Evolutionary conservation across 2,113 vertebrate species (phyloP), one percentile per base, ranked within the genome.

Genomic region (Lophura nycthemera): DNA sequence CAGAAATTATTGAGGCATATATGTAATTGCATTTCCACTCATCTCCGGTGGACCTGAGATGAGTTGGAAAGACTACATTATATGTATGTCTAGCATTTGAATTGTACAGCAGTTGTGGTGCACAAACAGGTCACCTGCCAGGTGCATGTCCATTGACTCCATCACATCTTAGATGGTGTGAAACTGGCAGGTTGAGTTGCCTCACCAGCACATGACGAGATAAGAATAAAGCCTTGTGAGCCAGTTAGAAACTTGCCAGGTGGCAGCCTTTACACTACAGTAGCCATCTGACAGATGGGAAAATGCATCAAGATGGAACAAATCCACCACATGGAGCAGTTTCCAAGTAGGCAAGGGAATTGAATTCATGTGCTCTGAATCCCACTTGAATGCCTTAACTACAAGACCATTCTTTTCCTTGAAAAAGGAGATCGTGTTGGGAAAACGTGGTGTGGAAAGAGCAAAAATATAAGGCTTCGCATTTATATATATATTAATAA

Each of bases 11-110:
- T 52, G 19, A 13, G 64, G 8, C 20, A 5, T 25, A 40, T 7
- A 25, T 1, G 1, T 32, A 36, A 36, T 25, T 34, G 24, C 14
- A 66, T 29, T 65, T 79, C 30, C 43, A 10, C 5, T 43, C 59
- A 32, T 25, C 40, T 76, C 27, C 59, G 48, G 22, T 22, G 29
- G 25, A 38, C 5, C 30, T 4, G 1, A 54, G 29, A 30, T 47
- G 5, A 40, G 32, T 19, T 8, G 1, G 43, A 76, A 27, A 65
- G 20, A 43, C 30, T 21, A 3, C 0, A 0, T 7, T 16, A 5
- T 5, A 30, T 47, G 32, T 47, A 73, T 14, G 6, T 9, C 40
- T 60, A 40, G 21, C 11, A 16, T 83, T 79, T 76, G 40, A 69
- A 71, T 22, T 32, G 42, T 32, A 0, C 12, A 73, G 24, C 48